Evolutionary conservation across 1,140 invertebrate genomes (phyloP).

Genomic region (Tachypleus tridentatus): DNA sequence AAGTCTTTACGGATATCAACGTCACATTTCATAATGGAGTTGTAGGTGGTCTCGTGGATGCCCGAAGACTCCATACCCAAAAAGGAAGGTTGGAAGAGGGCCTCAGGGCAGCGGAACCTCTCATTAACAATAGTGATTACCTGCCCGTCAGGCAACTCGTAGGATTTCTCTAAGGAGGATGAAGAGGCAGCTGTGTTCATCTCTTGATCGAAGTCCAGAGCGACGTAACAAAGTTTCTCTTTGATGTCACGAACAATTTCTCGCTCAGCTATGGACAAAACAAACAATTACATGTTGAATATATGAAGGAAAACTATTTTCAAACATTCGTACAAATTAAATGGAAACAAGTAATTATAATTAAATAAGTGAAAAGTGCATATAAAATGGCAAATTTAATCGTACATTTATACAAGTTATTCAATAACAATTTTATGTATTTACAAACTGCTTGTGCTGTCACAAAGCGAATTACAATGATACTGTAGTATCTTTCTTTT

Average conservation of each 20-base stretch:
- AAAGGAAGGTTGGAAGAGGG: slow-evolving; percentile 61
- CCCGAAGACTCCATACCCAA: slow-evolving; percentile 90
- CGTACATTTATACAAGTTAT: too few species aligned
- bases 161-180: slow-evolving; percentile 34
- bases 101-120: slow-evolving; percentile 45
- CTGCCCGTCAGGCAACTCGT: slow-evolving; percentile 38
- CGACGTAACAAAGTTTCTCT: slow-evolving; percentile 33
- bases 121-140: slow-evolving; percentile 92
- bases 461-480: too few species aligned
- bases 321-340: too few species aligned
- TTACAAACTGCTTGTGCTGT: too few species aligned
- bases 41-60: slow-evolving; percentile 79
- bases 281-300: too few species aligned
- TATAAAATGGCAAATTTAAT: too few species aligned
- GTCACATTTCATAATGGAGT: slow-evolving; percentile 18
- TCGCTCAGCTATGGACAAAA: slow-evolving; percentile 28
- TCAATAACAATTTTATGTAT: too few species aligned
- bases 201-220: slow-evolving; percentile 44
- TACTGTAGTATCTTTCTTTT: too few species aligned
- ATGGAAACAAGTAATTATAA: too few species aligned
- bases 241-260: slow-evolving; percentile 45
- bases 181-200: slow-evolving; percentile 39
- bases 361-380: too few species aligned
- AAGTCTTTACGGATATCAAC: slow-evolving; percentile 43
- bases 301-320: too few species aligned